Conservation (phyloP, 2,113 vertebrate species). For the Tragulus kanchil region DNA sequence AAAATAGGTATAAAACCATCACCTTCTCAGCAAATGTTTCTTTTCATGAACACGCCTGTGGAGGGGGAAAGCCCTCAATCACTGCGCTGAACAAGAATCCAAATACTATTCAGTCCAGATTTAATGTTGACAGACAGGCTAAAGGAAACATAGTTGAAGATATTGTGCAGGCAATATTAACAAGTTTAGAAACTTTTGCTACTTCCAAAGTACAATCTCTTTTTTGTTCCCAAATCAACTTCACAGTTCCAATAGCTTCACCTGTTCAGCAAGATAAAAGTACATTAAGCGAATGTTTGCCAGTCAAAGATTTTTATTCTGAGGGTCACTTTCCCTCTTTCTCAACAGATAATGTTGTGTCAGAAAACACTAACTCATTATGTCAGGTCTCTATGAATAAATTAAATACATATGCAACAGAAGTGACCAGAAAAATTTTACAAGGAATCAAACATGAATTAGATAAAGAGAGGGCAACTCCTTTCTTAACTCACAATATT, state of each 20-base stretch:
- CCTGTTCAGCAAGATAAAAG: not conserved
- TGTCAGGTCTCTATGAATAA: conserved; percentile 59
- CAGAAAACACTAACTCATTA: not conserved
- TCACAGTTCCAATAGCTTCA: conserved; percentile 41
- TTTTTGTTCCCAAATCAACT: conserved; percentile 55
- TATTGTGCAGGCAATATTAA: conserved; percentile 73
- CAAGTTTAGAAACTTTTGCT: conserved; percentile 75
- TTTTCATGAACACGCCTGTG: conserved; percentile 18
- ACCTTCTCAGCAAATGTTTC: conserved; percentile 71
- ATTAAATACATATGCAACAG: conserved; percentile 75
- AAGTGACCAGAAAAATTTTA: conserved; percentile 79
- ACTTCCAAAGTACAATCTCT: conserved; percentile 78
- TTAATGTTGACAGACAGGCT: conserved; percentile 14
- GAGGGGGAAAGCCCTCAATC: not conserved
- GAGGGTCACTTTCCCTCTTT: conserved; percentile 9
- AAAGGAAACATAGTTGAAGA: conserved; percentile 72
- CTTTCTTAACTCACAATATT: conserved; percentile 35
- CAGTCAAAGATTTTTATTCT: conserved; percentile 20
- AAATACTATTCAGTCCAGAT: not conserved
- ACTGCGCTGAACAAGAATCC: not conserved
- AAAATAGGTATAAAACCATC: conserved; percentile 55
- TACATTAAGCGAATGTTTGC: not conserved
- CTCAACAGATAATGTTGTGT: not conserved
- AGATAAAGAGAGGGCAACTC: conserved; percentile 64
- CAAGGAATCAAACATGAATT: conserved; percentile 76